phyloP scores from a whole-genome alignment of 2,113 vertebrate species.

The Megaleporinus macrocephalus region DNA sequence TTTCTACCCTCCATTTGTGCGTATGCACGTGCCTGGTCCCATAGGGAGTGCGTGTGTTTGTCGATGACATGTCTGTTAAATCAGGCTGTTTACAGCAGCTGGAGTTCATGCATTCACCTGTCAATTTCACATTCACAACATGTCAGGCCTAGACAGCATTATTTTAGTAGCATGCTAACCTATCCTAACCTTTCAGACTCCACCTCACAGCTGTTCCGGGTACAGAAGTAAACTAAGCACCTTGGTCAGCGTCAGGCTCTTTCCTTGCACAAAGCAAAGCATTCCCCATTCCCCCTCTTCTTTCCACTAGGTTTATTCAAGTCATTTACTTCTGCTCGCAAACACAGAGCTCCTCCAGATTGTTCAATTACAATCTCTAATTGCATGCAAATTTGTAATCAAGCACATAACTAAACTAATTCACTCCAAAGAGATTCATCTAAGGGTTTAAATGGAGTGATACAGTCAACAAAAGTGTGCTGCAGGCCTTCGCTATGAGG shows the following conservation, averaged over 20 bases:
- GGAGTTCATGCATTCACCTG: slow-evolving; percentile 11
- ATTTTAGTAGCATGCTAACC: too few species aligned
- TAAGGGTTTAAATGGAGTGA: not conserved
- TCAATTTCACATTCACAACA: slow-evolving; percentile 3
- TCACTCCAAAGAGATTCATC: slow-evolving; percentile 37
- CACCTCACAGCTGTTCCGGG: not conserved
- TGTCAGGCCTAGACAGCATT: not conserved
- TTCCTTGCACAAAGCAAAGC: not conserved
- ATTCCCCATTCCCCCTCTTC: not conserved
- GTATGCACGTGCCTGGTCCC: not conserved
- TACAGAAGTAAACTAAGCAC: not conserved
- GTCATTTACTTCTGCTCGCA: slow-evolving; percentile 30
- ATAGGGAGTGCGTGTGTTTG: slow-evolving; percentile 9
- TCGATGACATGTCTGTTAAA: slow-evolving; percentile 1
- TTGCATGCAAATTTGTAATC: slow-evolving; percentile 51
- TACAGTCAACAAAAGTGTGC: not conserved
- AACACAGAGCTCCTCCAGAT: slow-evolving; percentile 25
- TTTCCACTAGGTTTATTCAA: slow-evolving; percentile 15
- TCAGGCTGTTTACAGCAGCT: slow-evolving; percentile 14
- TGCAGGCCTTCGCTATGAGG: not conserved
- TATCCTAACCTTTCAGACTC: not conserved
- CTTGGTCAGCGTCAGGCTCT: not conserved
- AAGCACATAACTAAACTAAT: slow-evolving; percentile 40
- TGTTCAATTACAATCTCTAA: slow-evolving; percentile 49
- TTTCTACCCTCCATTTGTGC: slow-evolving; percentile 41